Conservation (phyloP, 92 coral and sea anemone species). For the Umimayanthus chanpuru region DNA sequence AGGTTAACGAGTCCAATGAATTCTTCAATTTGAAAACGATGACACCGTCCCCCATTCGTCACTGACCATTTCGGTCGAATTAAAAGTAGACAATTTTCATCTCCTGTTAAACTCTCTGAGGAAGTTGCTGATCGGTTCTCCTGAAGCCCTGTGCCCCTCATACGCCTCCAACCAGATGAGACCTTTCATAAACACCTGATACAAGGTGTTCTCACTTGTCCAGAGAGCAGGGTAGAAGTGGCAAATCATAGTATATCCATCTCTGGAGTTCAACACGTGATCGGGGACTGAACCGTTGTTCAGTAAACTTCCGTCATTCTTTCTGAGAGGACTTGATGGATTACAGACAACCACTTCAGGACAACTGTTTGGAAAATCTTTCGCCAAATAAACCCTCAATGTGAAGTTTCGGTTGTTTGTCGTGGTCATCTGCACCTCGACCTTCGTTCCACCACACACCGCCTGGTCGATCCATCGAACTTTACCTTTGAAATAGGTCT, state of each 20-base stretch:
- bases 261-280: conserved; percentile 17
- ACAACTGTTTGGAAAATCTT: conserved; percentile 49
- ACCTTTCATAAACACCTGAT: conserved; percentile 50
- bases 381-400: conserved; percentile 38
- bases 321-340: conserved; percentile 11
- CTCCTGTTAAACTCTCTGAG: not conserved
- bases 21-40: no score
- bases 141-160: conserved; percentile 46
- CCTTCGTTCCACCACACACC: not conserved
- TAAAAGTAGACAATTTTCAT: no score
- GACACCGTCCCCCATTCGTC: no score
- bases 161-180: conserved; percentile 51
- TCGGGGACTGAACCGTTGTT: not conserved
- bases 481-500: conserved; percentile 45
- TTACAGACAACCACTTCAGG: conserved; percentile 45
- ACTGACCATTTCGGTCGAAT: no score
- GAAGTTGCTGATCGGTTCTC: conserved; percentile 20
- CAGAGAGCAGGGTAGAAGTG: conserved; percentile 36
- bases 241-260: conserved; percentile 49
- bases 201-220: conserved; percentile 43
- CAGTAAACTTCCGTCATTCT: not conserved
- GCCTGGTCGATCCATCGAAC: conserved; percentile 74
- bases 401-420: conserved; percentile 23
- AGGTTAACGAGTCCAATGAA: no score
- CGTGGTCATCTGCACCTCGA: conserved; percentile 38